Evolutionary conservation across 64 coral and sea anemone species (phyloP).

Genomic region (Platygyra sinensis): DNA sequence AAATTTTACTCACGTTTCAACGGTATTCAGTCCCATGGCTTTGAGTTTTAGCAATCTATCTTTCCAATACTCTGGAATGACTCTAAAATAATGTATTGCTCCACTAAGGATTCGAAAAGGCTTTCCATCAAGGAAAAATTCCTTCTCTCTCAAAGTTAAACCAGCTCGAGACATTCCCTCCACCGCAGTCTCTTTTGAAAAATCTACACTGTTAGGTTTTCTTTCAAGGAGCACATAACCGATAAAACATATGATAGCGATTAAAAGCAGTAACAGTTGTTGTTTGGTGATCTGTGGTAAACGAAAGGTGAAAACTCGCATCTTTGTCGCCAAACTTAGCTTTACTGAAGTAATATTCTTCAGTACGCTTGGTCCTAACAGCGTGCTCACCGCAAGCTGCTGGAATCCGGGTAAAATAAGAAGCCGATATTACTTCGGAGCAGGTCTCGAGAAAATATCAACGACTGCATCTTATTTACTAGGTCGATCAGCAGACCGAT

Average conservation of each 20-base stretch:
- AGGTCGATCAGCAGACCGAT: too few species aligned
- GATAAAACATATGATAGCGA: not conserved
- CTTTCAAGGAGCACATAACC: not conserved
- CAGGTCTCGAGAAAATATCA: not conserved
- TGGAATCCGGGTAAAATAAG: not conserved
- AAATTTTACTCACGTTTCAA: conserved; percentile 87
- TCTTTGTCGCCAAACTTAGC: not conserved
- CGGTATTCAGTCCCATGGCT: conserved; percentile 96
- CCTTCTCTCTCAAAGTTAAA: not conserved
- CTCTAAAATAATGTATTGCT: conserved; percentile 93
- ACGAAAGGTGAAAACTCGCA: not conserved
- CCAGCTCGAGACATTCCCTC: not conserved
- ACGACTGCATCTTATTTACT: too few species aligned
- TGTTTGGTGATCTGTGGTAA: not conserved
- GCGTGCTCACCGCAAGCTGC: not conserved
- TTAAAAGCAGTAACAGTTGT: not conserved
- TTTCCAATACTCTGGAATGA: conserved; percentile 94
- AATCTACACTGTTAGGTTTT: not conserved
- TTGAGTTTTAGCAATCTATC: conserved; percentile 91
- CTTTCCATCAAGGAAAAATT: conserved; percentile 76
- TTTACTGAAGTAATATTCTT: not conserved
- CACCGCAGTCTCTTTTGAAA: too few species aligned
- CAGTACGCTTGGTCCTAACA: not conserved
- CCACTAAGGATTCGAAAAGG: conserved; percentile 86
- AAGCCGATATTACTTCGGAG: not conserved